Base-by-base conservation (phyloP, 2,888 invertebrate species). In the Chrysolina haemoptera region DNA sequence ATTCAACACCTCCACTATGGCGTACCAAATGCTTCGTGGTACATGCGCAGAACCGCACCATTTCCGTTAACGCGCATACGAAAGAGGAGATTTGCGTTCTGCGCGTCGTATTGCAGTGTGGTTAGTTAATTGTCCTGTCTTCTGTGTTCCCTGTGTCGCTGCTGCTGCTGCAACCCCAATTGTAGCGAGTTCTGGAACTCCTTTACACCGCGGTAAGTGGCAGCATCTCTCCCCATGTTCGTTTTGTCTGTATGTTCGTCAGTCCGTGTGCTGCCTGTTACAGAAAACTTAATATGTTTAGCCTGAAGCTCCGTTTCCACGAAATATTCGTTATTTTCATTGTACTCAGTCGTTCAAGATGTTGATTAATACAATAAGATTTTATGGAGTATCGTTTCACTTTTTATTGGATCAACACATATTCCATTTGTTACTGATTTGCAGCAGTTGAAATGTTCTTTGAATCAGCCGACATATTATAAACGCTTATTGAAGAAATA, bases 101-200 rank as follows among this genome's bases (percentile, higher is more conserved):
- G 75, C 73, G 77, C 64, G 55, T 41, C 46, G 71, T 75, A 86
- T 86, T 87, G 85, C 86, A 82, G 88, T 87, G 87, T 88, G 87
- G 84, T 88, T 88, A 88, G 88, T 79, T 88, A 88, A 88, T 87
- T 88, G 88, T 88, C 88, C 88, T 88, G 88, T 88, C 88, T 88
- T 88, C 88, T 92, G 92, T 92, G 92, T 92, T 91, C 92, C 92
- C 92, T 91, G 91, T 92, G 92, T 92, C 91, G 91, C 91, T 91
- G 91, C 91, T 91, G 88, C 87, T 76, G 76, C 76, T 76, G 73
- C 74, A 71, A 88, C 87, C 88, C 86, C 87, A 88, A 86, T 86
- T 89, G 94, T 95, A 96, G 96, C 95, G 95, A 95, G 94, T 97
- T 96, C 95, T 96, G 96, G 96, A 96, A 95, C 94, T 96, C 96